Evolutionary conservation across 2,797 vertebrate genomes (phyloP), one percentile per base, ranked within the genome.

Genomic region (Bovichtus diacanthus): DNA sequence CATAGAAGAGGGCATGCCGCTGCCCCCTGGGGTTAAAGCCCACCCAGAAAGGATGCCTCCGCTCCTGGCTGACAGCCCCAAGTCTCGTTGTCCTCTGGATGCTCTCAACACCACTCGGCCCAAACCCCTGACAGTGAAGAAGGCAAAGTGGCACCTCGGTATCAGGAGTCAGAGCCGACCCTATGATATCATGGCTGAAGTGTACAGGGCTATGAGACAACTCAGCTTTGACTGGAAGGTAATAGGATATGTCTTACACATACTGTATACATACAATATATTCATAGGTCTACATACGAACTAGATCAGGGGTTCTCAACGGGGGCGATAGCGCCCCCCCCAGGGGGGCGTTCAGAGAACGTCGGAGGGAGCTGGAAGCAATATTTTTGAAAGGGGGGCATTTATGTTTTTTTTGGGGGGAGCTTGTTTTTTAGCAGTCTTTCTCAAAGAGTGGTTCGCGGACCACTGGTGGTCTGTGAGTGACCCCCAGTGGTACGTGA

Each of bases 201-300:
- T 99, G 63, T 99, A 99, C 93, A 94, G 98, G 3, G 98, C 98
- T 10, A 99, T 99, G 97, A 98, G 96, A 58, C 97, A 98, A 65
- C 96, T 99, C 70, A 96, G 93, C 78, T 99, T 98, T 5, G 97
- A 99, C 80, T 99, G 98, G 98, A 99, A 99, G 97, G 98, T 99
- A 94, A 59, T 1, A 10, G 3, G 13, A 38, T 12, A 15, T 15
- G 15, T 54, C 16, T 27, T 21, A 13, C 3, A 27, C 7, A 25
- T 21, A 34, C 7, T 8, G 31, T 34, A 39, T 41, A 56, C 3
- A 41, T 3, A 53, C 5, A 46, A 15, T 9, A 25, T 18, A 65
- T 4, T 21, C 2, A n/a, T 7, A 41, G 1, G 18, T 19, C 38
- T 41, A 19, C 16, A 16, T 43, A 44, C 2, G 1, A 61, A 49